Evolutionary conservation across 2,888 invertebrate species (phyloP).

Genomic region (Tipula vernalis): DNA sequence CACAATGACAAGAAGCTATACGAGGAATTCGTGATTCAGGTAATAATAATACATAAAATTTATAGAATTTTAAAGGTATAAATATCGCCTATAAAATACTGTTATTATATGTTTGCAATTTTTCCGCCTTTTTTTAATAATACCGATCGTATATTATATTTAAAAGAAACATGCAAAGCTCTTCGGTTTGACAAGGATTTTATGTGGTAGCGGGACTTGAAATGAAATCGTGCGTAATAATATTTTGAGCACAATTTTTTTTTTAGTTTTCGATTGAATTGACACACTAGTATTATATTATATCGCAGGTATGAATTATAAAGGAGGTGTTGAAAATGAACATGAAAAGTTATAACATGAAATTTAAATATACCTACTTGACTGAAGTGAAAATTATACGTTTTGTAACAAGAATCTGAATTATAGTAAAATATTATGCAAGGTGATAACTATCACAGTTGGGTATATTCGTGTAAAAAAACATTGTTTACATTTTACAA

Average conservation of each 20-base stretch:
- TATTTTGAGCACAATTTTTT: neutral
- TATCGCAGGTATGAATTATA: no score
- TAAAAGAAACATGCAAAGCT: neutral
- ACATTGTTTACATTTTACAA: no score
- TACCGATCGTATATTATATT: neutral
- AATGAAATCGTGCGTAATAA: neutral
- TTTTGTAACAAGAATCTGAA: no score
- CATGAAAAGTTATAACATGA: no score
- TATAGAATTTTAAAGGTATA: conserved; percentile 4
- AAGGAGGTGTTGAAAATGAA: no score
- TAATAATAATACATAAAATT: neutral
- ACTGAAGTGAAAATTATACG: no score
- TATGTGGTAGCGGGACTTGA: neutral
- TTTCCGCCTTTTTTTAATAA: no score
- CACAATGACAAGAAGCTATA: neutral
- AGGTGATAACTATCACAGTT: no score
- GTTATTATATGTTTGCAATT: neutral
- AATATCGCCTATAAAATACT: neutral
- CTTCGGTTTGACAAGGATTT: neutral
- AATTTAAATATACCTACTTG: no score
- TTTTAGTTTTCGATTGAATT: neutral
- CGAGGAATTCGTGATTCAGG: neutral
- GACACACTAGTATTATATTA: neutral
- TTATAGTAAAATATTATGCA: no score
- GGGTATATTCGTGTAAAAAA: no score